Conservation (phyloP, 2,113 vertebrate genomes). For the Camelus dromedarius region DNA sequence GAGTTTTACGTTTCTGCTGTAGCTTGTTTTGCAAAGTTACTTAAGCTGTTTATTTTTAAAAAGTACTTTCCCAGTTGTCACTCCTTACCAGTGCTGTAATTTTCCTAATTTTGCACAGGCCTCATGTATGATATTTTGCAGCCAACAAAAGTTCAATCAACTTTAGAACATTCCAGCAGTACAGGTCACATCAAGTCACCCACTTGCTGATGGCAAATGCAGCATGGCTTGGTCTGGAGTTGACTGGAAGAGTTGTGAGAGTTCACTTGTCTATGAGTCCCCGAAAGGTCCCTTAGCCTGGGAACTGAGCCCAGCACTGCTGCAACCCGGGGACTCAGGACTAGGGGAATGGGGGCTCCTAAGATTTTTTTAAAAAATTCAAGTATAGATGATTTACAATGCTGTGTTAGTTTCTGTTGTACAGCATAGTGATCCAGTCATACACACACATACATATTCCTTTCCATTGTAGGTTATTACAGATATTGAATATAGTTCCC, state of each 20-base stretch:
- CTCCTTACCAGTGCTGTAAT: constrained; percentile 15
- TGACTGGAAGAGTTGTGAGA: not conserved
- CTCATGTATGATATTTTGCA: not conserved
- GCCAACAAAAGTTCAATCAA: not conserved
- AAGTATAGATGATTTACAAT: too few species aligned
- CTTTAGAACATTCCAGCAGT: not conserved
- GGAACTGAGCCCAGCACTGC: not conserved
- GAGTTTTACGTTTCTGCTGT: not conserved
- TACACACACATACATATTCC: too few species aligned
- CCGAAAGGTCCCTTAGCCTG: not conserved
- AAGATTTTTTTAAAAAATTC: too few species aligned
- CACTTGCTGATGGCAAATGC: not conserved
- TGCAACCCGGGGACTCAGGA: not conserved
- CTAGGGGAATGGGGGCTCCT: too few species aligned
- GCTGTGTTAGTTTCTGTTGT: too few species aligned
- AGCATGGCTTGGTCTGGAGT: not conserved
- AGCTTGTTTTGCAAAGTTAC: constrained; percentile 25
- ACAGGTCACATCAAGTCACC: not conserved
- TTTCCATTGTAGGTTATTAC: too few species aligned
- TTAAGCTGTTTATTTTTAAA: constrained; percentile 19
- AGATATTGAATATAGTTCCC: too few species aligned
- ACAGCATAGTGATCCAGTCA: too few species aligned
- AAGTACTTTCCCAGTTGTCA: constrained; percentile 24
- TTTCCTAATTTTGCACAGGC: constrained; percentile 26
- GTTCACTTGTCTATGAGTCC: not conserved